phyloP scores from a whole-genome alignment of 2,888 invertebrate genomes.

The Agelastica alni region DNA sequence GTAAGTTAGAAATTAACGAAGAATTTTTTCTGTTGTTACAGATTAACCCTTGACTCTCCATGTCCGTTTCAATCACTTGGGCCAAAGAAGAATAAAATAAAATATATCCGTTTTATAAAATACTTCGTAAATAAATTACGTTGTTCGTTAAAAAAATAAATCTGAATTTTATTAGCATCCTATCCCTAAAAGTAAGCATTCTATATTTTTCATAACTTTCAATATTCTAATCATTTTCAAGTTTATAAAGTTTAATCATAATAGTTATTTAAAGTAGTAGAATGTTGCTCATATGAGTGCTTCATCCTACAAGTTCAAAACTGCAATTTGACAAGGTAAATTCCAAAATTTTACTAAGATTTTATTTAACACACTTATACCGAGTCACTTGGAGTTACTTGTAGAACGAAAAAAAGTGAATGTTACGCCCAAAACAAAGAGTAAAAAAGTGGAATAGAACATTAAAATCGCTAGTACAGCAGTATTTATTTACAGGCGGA shows the following conservation, averaged over 20 bases:
- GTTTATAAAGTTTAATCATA: too few relatives aligned
- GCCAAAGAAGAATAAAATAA: slow-evolving; percentile 26
- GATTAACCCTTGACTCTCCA: slow-evolving; percentile 21
- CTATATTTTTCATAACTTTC: neutral
- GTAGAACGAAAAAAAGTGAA: slow-evolving; percentile 33
- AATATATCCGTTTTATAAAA: too few relatives aligned
- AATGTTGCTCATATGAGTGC: too few relatives aligned
- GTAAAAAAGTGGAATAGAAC: slow-evolving; percentile 25
- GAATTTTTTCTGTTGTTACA: slow-evolving; percentile 37
- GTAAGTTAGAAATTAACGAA: neutral
- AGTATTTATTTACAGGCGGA: slow-evolving; percentile 56
- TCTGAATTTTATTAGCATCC: slow-evolving; percentile 13
- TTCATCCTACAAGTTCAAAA: too few relatives aligned
- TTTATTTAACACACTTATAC: too few relatives aligned
- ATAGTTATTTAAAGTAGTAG: too few relatives aligned
- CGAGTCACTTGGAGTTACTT: too few relatives aligned
- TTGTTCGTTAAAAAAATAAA: neutral
- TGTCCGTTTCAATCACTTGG: slow-evolving; percentile 19
- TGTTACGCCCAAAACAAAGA: slow-evolving; percentile 32
- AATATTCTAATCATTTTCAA: too few relatives aligned
- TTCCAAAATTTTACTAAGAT: too few relatives aligned
- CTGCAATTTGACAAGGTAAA: too few relatives aligned
- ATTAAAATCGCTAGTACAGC: slow-evolving; percentile 48
- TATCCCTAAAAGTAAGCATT: neutral
- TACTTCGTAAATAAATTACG: too few relatives aligned